Evolutionary conservation across 2,113 vertebrate species (phyloP), one percentile per base, ranked within the genome.

Genomic region (Eubucco bourcierii): DNA sequence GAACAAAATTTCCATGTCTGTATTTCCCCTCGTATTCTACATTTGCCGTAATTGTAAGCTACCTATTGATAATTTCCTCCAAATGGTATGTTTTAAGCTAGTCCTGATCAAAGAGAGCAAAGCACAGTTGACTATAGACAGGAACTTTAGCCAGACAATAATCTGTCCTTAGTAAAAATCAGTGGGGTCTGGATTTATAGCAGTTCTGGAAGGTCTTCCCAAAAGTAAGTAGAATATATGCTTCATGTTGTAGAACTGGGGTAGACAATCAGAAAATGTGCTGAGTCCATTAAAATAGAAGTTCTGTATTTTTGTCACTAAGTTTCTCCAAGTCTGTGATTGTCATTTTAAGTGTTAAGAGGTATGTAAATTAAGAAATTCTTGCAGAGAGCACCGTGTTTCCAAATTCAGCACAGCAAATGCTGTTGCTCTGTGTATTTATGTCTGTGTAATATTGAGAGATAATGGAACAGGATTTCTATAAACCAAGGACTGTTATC

Each of bases 401-500:
- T 96, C 80, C 71, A 92, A 80, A 73, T 91, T 96, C 66, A 87
- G 5, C 89, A 56, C 31, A 83, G 37, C 82, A 94, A 95, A 71
- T 91, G 21, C 39, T 78, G 24, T 34, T 88, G 18, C 25, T 75
- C 23, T 91, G 27, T 65, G 41, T 93, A 76, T 90, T 92, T 91
- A 37, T 56, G 47, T 34, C 82, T 81, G 58, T 92, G 76, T 92
- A 88, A 68, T 95, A 95, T 93, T 91, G 94, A 90, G 67, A 90
- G 73, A 95, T 91, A 96, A 91, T 85, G 86, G 59, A 95, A 92
- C 68, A 86, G 84, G 50, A 96, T 97, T 97, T 97, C 94, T 97
- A 83, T 96, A 95, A 97, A 90, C 82, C 82, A 89, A 88, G 90
- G 55, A 65, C 59, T 95, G 92, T 97, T 98, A 97, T 97, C 95